A percentile compares a stretch with the other conserved stretches of the same genome.
Conservation (phyloP, 2,113 vertebrate species). For the Delphinapterus leucas region DNA sequence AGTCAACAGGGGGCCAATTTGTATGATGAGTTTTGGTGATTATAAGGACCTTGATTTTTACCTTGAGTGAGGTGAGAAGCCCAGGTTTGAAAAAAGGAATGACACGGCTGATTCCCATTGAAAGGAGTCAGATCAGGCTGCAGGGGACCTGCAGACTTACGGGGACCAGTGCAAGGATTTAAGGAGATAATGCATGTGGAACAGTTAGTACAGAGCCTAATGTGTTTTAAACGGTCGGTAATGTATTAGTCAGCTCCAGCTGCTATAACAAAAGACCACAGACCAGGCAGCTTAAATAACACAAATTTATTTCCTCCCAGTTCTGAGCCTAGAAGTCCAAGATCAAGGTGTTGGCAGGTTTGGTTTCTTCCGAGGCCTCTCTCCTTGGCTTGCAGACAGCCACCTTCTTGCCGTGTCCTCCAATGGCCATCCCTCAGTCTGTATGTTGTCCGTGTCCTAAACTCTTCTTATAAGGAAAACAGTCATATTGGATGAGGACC, state of each 20-base stretch:
- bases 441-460: background rate
- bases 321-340: background rate
- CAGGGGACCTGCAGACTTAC: background rate
- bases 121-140: background rate
- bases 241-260: fast-evolving
- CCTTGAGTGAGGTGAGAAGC: background rate
- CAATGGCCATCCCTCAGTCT: background rate
- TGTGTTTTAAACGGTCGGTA: background rate
- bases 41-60: background rate
- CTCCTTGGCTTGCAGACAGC: background rate
- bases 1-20: no score
- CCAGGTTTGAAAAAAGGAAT: background rate
- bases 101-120: background rate
- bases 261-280: background rate
- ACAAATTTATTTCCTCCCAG: background rate
- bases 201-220: background rate
- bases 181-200: background rate
- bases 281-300: background rate
- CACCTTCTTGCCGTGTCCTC: background rate
- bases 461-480: background rate
- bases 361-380: background rate
- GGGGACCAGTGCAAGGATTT: background rate
- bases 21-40: background rate
- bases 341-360: background rate
- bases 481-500: background rate